Evolutionary conservation across 2,888 invertebrate species (phyloP).

Genomic region (Drosophila hamatofila): DNA sequence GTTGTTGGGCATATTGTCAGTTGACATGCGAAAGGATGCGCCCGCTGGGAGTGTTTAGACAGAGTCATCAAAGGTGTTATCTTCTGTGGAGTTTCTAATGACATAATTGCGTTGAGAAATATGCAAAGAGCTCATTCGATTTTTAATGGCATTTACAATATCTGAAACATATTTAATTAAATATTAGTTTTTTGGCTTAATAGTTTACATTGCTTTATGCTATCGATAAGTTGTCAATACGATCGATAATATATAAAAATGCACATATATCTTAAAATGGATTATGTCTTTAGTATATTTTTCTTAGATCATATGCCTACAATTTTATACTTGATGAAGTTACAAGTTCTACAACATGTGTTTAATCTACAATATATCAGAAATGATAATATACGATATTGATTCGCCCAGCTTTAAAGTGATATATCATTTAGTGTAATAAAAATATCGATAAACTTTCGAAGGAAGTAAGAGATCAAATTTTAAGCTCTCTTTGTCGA

Average conservation of each 20-base stretch:
- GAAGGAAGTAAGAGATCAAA: not conserved
- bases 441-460: not conserved
- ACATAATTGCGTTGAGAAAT: conserved; percentile 3
- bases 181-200: not conserved
- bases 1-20: conserved; percentile 60
- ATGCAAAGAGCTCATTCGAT: not conserved
- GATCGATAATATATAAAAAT: too few species aligned
- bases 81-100: conserved; percentile 28
- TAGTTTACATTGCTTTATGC: not conserved
- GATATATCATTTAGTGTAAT: not conserved
- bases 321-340: too few species aligned
- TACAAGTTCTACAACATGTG: too few species aligned
- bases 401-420: not conserved
- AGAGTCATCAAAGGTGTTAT: conserved; percentile 42
- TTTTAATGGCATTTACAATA: not conserved
- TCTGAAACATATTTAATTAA: not conserved
- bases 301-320: too few species aligned
- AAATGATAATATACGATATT: not conserved
- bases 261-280: too few species aligned
- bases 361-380: too few species aligned
- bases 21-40: conserved; percentile 75
- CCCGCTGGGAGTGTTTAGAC: conserved; percentile 43
- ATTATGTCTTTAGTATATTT: too few species aligned
- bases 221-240: not conserved
- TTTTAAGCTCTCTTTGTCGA: not conserved